Percentiles rank a stretch among this genome's conserved stretches.
Evolutionary conservation across 2,797 vertebrate species (phyloP).

Genomic region (Gallirallus australis): DNA sequence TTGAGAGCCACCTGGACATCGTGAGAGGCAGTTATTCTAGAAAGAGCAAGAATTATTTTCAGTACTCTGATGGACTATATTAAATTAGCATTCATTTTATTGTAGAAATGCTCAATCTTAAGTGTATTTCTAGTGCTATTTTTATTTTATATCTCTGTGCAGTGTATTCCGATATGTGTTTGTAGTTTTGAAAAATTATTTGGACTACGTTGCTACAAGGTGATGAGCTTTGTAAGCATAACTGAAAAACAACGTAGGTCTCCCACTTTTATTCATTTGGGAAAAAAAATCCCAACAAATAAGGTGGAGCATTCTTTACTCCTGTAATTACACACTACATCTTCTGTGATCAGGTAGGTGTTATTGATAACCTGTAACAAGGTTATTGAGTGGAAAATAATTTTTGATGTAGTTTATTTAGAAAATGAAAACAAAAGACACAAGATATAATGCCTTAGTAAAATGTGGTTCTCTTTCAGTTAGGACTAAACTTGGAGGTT

Average conservation of each 20-base stretch:
- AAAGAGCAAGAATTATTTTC: background rate
- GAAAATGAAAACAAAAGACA: background rate
- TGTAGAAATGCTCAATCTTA: background rate
- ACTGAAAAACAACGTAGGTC: background rate
- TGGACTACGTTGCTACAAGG: background rate
- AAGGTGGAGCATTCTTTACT: background rate
- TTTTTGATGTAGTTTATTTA: background rate
- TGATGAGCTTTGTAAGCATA: background rate
- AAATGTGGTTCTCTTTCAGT: background rate
- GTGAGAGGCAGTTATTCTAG: background rate
- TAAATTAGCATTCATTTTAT: background rate
- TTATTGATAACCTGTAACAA: background rate
- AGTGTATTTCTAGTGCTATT: background rate
- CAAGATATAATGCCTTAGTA: background rate
- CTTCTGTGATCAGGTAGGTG: background rate
- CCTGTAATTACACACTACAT: background rate
- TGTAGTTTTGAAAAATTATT: background rate
- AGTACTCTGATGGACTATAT: background rate
- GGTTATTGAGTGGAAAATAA: background rate
- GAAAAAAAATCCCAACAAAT: rapidly evolving
- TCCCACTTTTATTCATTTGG: background rate
- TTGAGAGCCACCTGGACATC: slow-evolving; percentile 14
- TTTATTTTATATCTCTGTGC: background rate
- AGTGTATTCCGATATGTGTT: background rate
- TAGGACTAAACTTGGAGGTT: background rate